Evolutionary conservation across 2,888 invertebrate species (phyloP).

Genomic region (Callinectes sapidus): DNA sequence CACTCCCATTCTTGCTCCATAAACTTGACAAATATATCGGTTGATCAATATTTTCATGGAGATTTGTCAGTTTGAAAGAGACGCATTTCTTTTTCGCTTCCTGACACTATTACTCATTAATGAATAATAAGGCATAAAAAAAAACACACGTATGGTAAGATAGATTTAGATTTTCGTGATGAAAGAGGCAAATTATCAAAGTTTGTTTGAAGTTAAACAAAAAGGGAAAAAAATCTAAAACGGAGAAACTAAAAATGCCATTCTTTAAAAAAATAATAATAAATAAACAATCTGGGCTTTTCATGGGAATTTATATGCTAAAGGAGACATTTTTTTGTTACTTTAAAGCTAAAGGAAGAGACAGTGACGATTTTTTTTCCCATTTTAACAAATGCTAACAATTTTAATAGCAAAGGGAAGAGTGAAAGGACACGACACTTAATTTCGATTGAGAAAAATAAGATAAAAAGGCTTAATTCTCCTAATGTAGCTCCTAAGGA

Average conservation of each 20-base stretch:
- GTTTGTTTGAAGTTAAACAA: neutral
- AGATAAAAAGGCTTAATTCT: neutral
- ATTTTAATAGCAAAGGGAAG: neutral
- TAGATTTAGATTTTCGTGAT: too few species aligned
- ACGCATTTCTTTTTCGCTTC: neutral
- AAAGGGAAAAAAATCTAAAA: neutral
- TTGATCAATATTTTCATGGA: neutral
- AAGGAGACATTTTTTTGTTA: too few species aligned
- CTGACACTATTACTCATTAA: neutral
- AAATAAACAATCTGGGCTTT: too few species aligned
- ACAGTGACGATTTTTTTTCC: neutral
- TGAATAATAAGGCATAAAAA: neutral
- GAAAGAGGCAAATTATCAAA: too few species aligned
- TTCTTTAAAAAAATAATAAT: too few species aligned
- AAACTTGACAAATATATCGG: neutral
- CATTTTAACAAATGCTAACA: neutral
- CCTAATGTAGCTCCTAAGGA: neutral
- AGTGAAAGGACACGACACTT: neutral
- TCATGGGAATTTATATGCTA: too few species aligned
- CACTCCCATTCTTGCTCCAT: neutral
- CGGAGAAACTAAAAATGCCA: neutral
- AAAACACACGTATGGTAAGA: neutral
- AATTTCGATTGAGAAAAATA: too few species aligned
- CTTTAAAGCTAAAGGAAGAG: neutral
- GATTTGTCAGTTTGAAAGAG: neutral